Percentiles rank a stretch among this genome's conserved stretches.
phyloP scores from a whole-genome alignment of 2,113 vertebrate genomes.

The Misgurnus mizolepis region DNA sequence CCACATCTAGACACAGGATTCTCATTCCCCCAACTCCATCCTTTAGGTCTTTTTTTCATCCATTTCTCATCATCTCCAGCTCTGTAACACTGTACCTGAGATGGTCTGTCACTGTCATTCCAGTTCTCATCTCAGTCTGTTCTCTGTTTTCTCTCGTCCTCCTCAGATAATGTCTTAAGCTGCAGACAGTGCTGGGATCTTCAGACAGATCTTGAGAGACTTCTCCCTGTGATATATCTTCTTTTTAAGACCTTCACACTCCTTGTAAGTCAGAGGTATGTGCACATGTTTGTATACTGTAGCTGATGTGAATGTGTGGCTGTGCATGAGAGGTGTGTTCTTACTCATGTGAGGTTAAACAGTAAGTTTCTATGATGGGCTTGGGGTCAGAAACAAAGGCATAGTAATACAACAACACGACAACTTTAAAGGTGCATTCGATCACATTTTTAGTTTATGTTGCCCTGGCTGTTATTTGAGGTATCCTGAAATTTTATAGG shows the following conservation, averaged over 20 bases:
- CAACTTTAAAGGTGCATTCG: background rate
- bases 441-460: too few relatives aligned
- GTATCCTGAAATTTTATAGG: too few relatives aligned
- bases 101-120: background rate
- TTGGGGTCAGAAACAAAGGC: background rate
- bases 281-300: background rate
- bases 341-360: background rate
- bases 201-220: background rate
- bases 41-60: background rate
- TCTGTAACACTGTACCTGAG: constrained; percentile 7
- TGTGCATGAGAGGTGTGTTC: constrained; percentile 10
- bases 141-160: background rate
- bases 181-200: constrained; percentile 29
- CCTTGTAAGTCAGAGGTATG: background rate
- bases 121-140: background rate
- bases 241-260: background rate
- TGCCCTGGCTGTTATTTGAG: too few relatives aligned
- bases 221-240: constrained; percentile 1
- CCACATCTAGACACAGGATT: constrained; percentile 27
- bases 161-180: constrained; percentile 22
- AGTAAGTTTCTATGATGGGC: background rate
- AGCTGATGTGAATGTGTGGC: background rate
- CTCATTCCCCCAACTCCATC: background rate
- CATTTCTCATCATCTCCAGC: background rate
- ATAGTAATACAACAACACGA: background rate